Percentiles rank a stretch among this genome's conserved stretches.
phyloP scores from a whole-genome alignment of 2,797 vertebrate species.

The Periparus ater region DNA sequence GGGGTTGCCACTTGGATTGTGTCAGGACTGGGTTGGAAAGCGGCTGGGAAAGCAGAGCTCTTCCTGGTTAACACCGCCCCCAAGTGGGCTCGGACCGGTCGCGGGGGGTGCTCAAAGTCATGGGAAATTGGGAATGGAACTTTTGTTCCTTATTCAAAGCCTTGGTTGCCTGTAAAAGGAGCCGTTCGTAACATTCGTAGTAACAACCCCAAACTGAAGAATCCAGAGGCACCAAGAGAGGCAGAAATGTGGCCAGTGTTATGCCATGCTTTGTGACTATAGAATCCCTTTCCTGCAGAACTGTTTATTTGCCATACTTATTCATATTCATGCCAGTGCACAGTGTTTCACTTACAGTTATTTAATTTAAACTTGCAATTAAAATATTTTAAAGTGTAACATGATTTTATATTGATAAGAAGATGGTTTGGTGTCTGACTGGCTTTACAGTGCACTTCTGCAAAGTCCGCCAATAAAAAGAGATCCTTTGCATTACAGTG shows the following conservation, averaged over 20 bases:
- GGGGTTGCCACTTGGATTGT: background rate
- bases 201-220: background rate
- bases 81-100: slow-evolving; percentile 8
- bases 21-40: background rate
- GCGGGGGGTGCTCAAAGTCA: rapidly evolving
- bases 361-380: background rate
- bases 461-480: background rate
- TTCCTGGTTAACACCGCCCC: slow-evolving; percentile 55
- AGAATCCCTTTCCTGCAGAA: background rate
- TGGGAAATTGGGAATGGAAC: background rate
- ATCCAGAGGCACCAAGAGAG: background rate
- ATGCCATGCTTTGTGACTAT: background rate
- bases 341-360: background rate
- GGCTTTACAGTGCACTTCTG: background rate
- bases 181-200: rapidly evolving
- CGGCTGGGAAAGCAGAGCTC: background rate
- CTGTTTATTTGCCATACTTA: background rate
- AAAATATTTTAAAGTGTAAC: background rate
- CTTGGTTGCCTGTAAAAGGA: background rate
- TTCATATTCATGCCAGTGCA: no score
- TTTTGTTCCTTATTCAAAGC: background rate
- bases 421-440: background rate
- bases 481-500: background rate
- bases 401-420: background rate
- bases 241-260: background rate